Percentiles rank a stretch among this genome's conserved stretches.
Conservation (phyloP, 2,113 vertebrate genomes). For the Tragelaphus buxtoni region DNA sequence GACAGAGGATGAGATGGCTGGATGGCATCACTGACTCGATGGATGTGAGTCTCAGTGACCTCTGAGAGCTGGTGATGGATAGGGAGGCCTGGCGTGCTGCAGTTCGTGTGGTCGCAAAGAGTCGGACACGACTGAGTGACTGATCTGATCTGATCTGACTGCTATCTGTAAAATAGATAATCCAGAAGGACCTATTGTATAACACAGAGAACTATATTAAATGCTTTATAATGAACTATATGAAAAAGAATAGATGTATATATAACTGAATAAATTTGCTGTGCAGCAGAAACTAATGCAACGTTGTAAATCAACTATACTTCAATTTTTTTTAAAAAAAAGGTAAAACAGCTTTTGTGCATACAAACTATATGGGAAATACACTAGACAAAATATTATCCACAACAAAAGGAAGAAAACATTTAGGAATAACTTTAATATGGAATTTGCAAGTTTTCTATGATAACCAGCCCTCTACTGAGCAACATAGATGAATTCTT, state of each 20-base stretch:
- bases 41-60: too few relatives aligned
- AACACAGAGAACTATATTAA: not conserved
- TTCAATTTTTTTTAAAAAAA: not conserved
- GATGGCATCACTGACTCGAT: too few relatives aligned
- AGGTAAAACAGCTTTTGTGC: not conserved
- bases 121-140: too few relatives aligned
- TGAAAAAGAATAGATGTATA: not conserved
- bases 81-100: too few relatives aligned
- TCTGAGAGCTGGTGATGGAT: too few relatives aligned
- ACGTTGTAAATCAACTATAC: not conserved
- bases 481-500: not conserved
- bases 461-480: not conserved
- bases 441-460: not conserved
- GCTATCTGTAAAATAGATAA: not conserved
- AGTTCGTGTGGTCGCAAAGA: too few relatives aligned
- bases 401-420: not conserved
- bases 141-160: too few relatives aligned
- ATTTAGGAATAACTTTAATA: not conserved
- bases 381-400: not conserved
- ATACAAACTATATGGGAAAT: not conserved
- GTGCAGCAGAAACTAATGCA: not conserved
- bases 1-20: too few relatives aligned
- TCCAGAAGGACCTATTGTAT: not conserved
- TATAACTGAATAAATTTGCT: not conserved
- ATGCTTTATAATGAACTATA: not conserved